phyloP scores from a whole-genome alignment of 1,140 invertebrate genomes.

The Leptinotarsa undecemlineata region DNA sequence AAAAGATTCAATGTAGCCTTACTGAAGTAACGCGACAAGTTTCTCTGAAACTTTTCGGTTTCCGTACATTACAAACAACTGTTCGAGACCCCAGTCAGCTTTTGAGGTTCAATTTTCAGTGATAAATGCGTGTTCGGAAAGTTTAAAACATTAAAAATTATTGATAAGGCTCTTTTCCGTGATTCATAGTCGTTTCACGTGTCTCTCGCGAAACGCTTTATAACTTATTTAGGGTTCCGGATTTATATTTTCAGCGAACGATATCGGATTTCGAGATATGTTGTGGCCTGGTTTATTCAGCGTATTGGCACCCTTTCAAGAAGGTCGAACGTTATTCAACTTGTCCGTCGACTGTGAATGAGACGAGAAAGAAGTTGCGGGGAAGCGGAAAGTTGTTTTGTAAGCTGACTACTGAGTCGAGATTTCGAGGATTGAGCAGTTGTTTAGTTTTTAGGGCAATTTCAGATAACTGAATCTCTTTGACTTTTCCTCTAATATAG shows the following conservation, averaged over 20 bases:
- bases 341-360: not conserved
- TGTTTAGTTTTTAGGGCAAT: too few species aligned
- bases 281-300: slow-evolving; percentile 1
- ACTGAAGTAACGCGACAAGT: slow-evolving; percentile 15
- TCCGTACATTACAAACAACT: slow-evolving; percentile 13
- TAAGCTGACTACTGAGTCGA: too few species aligned
- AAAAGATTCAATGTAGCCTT: slow-evolving; percentile 15
- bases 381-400: too few species aligned
- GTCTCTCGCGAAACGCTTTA: slow-evolving; percentile 8
- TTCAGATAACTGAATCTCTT: too few species aligned
- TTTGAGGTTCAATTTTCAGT: slow-evolving; percentile 19
- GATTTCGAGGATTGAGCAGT: too few species aligned
- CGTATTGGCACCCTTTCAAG: not conserved
- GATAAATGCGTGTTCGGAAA: slow-evolving; percentile 20
- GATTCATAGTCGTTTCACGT: slow-evolving; percentile 24
- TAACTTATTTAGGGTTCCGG: not conserved
- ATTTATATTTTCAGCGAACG: slow-evolving; percentile 1
- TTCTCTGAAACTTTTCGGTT: slow-evolving; percentile 18
- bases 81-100: slow-evolving; percentile 3
- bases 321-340: not conserved
- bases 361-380: not conserved
- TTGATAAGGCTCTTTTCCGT: slow-evolving; percentile 21
- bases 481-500: too few species aligned
- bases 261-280: not conserved
- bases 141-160: slow-evolving; percentile 29